phyloP scores from a whole-genome alignment of 2,797 vertebrate species.

The Gallinago nigripennis region DNA sequence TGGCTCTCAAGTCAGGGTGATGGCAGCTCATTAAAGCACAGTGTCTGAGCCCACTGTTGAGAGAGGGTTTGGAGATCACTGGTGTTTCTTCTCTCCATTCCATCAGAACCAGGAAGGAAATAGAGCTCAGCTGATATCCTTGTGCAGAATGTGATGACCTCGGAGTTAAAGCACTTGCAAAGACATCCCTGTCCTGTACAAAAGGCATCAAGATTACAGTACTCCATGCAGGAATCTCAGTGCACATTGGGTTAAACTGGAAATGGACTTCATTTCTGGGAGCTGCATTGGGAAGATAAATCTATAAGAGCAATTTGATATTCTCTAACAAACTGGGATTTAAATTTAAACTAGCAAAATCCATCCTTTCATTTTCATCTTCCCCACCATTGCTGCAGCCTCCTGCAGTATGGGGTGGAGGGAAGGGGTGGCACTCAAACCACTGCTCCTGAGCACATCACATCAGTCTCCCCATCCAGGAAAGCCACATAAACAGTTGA shows the following conservation, averaged over 20 bases:
- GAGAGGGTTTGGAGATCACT: not conserved
- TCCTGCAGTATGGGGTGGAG: not conserved
- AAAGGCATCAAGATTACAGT: not conserved
- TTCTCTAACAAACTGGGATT: not conserved
- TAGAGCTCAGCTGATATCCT: not conserved
- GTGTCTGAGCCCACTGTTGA: not conserved
- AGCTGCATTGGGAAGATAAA: not conserved
- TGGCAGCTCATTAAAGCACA: constrained; percentile 40
- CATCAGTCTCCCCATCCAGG: not conserved
- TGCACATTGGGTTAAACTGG: not conserved
- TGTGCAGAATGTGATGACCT: not conserved
- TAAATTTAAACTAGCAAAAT: not conserved
- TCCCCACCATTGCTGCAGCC: not conserved
- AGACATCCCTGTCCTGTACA: not conserved
- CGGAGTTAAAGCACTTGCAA: not conserved
- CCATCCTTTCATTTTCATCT: not conserved
- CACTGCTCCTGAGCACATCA: not conserved
- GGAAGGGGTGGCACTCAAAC: not conserved
- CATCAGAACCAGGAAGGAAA: constrained; percentile 17
- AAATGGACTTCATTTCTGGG: not conserved
- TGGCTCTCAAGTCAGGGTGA: not conserved
- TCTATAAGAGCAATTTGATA: not conserved
- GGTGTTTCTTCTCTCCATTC: constrained; percentile 16
- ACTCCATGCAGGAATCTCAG: not conserved
- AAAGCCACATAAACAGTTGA: not conserved